Evolutionary conservation across 2,797 vertebrate species (phyloP).

Genomic region (Characodon lateralis): DNA sequence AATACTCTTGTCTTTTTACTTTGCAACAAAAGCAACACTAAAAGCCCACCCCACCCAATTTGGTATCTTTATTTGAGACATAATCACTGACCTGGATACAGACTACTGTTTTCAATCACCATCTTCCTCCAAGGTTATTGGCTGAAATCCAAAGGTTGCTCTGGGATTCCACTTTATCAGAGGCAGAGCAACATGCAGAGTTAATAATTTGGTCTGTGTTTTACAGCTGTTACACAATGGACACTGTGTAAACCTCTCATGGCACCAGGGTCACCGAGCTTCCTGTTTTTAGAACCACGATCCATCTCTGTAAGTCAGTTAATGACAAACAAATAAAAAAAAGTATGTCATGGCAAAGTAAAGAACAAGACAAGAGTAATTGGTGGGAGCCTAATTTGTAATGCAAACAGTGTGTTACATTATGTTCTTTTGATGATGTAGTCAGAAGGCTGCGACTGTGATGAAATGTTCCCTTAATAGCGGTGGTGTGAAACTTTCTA

Average conservation of each 20-base stretch:
- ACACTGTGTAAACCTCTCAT: slow-evolving; percentile 77
- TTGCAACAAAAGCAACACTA: slow-evolving; percentile 44
- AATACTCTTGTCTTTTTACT: slow-evolving; percentile 20
- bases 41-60: slow-evolving; percentile 51
- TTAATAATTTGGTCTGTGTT: slow-evolving; percentile 80
- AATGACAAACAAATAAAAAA: slow-evolving; percentile 62
- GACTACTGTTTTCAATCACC: slow-evolving; percentile 80
- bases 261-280: slow-evolving; percentile 62
- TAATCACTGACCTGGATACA: slow-evolving; percentile 81
- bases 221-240: slow-evolving; percentile 82
- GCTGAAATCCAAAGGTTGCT: slow-evolving; percentile 81
- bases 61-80: slow-evolving; percentile 64
- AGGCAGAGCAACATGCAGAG: slow-evolving; percentile 75
- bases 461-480: slow-evolving; percentile 61
- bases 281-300: slow-evolving; percentile 61
- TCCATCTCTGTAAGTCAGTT: slow-evolving; percentile 53
- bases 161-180: slow-evolving; percentile 81
- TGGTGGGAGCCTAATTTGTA: slow-evolving; percentile 48
- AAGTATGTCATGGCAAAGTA: slow-evolving; percentile 50
- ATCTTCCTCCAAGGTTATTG: slow-evolving; percentile 80
- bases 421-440: slow-evolving; percentile 46
- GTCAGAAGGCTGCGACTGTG: slow-evolving; percentile 47
- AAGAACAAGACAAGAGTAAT: slow-evolving; percentile 56
- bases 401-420: slow-evolving; percentile 58
- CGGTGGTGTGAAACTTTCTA: slow-evolving; percentile 65